Evolutionary conservation across 2,113 vertebrate species (phyloP), one percentile per base, ranked within the genome.

Genomic region (Zosterops japonicus): DNA sequence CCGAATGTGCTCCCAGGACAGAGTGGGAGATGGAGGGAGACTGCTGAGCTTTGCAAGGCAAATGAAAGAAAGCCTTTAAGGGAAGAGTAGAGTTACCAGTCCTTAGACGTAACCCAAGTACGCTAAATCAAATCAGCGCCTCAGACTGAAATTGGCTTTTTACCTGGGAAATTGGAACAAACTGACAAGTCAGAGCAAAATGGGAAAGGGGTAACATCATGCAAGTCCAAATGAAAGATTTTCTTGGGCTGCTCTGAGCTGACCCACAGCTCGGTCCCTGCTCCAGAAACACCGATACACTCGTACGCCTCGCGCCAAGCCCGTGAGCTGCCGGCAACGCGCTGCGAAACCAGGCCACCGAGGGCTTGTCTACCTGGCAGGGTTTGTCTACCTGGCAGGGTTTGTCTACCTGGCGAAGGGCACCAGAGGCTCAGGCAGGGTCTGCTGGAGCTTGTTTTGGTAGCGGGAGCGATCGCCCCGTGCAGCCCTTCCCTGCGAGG

Each of bases 51-150:
- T 91, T 86, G 89, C 91, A 76, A 90, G 87, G 91, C 72, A 91
- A 89, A 89, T 77, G 80, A 88, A 91, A 87, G 91, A 36, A 87
- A 91, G 61, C 61, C 80, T 91, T 81, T 61, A 89, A 69, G 87
- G 83, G 46, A 61, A 82, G 87, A 87, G 87, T 69, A 88, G 87
- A 91, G 84, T 94, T 94, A 77, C 94, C 39, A 18, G 35, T 31
- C 83, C 55, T 83, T 50, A 90, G 80, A 47, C 0, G 33, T 77
- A 95, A 90, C 84, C 50, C 89, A 83, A 93, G 87, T 18, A 71
- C 0, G 0, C 53, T n/a, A 74, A 76, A 91, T 53, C 47, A 83
- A 94, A 87, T 71, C 81, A 60, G 76, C 3, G 52, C 68, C 76
- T 67, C 52, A 25, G 68, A 42, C 22, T 63, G 41, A 74, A 76